Conservation (phyloP, 2,113 vertebrate genomes). For the Hiodon tergisus region DNA sequence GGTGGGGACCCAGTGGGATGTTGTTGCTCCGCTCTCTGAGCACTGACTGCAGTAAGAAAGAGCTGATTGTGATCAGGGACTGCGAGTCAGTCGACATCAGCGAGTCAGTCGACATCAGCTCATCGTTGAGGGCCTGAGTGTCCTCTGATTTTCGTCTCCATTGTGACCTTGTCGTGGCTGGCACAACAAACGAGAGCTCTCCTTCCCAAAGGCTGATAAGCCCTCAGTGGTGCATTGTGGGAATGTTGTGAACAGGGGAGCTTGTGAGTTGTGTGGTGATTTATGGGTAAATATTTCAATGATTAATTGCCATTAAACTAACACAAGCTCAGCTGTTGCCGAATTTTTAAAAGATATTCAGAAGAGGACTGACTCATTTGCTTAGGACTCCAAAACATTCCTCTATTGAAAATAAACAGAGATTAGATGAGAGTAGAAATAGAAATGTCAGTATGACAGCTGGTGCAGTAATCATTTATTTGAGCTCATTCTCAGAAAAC, state of each 20-base stretch:
- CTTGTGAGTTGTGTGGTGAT: background rate
- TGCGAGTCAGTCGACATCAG: background rate
- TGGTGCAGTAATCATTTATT: constrained; percentile 14
- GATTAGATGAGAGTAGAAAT: background rate
- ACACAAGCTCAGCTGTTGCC: background rate
- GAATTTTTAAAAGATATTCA: background rate
- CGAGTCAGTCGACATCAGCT: too few species aligned
- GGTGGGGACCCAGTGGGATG: background rate
- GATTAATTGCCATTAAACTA: constrained; percentile 9
- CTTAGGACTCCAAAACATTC: constrained; percentile 1
- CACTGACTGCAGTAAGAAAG: background rate
- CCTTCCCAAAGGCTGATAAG: constrained; percentile 16
- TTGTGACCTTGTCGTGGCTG: constrained; percentile 3
- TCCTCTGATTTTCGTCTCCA: background rate
- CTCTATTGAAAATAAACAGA: background rate
- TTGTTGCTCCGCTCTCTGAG: background rate
- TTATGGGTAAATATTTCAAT: constrained; percentile 13
- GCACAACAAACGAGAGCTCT: background rate
- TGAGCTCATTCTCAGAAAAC: background rate
- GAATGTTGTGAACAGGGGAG: background rate
- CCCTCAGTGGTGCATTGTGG: background rate
- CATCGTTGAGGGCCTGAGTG: background rate
- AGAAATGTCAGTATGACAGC: background rate
- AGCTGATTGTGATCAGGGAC: background rate
- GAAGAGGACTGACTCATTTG: background rate